Conservation (phyloP, 2,113 vertebrate species). For the Planiliza haematocheilus region DNA sequence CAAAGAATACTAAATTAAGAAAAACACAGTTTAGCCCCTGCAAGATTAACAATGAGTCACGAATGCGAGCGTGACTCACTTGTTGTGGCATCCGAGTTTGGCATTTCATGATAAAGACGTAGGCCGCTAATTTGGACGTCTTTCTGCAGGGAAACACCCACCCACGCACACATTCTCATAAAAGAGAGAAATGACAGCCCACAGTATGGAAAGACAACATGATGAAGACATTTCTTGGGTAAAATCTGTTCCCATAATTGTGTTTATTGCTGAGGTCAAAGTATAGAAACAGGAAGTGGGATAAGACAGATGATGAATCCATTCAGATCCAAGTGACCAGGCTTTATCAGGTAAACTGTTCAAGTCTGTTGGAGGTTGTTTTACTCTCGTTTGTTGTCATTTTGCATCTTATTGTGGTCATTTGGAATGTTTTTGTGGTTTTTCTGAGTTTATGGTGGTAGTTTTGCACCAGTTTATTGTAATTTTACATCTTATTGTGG, state of each 20-base stretch:
- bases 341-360: too few relatives aligned
- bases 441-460: too few relatives aligned
- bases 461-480: too few relatives aligned
- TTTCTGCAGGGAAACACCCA: slow-evolving; percentile 60
- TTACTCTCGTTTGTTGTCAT: too few relatives aligned
- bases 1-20: background rate
- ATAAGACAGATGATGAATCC: too few relatives aligned
- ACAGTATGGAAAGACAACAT: slow-evolving; percentile 9
- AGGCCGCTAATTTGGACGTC: slow-evolving; percentile 37
- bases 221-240: too few relatives aligned
- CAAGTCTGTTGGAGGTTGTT: too few relatives aligned
- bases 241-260: background rate
- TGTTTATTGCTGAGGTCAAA: slow-evolving; percentile 34
- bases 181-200: slow-evolving; percentile 12
- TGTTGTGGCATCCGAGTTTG: slow-evolving; percentile 31
- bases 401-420: too few relatives aligned
- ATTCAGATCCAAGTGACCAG: too few relatives aligned
- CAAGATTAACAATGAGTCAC: slow-evolving; percentile 53
- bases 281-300: slow-evolving; percentile 32
- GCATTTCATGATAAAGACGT: slow-evolving; percentile 27
- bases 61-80: slow-evolving; percentile 55
- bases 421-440: too few relatives aligned
- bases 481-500: too few relatives aligned
- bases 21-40: background rate
- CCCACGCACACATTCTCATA: slow-evolving; percentile 30